Conservation (phyloP, 1,140 invertebrate genomes). For the Globodera rostochiensis region DNA sequence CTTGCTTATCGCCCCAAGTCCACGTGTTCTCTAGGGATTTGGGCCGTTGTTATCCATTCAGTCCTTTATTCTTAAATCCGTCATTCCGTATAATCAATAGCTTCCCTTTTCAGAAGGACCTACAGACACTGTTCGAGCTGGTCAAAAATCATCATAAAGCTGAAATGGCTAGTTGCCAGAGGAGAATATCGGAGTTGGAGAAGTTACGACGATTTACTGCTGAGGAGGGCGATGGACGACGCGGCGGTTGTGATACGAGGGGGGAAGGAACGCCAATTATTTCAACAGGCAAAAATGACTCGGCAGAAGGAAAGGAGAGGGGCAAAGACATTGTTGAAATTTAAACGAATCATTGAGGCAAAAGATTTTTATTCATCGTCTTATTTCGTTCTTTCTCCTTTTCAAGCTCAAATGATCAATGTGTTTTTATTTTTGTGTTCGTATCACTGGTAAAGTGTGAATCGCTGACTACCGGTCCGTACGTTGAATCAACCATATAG, state of each 20-base stretch:
- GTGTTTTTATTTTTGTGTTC: not conserved
- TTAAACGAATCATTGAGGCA: not conserved
- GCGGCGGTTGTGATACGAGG: not conserved
- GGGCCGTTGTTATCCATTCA: not conserved
- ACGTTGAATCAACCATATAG: too few relatives aligned
- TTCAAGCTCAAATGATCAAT: not conserved
- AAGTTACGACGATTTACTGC: not conserved
- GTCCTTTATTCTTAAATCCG: not conserved
- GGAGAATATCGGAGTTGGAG: slow-evolving; percentile 14
- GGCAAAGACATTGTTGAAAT: not conserved
- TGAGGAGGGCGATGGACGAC: not conserved
- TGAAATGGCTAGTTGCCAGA: not conserved
- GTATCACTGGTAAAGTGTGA: too few relatives aligned
- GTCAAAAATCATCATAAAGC: slow-evolving; percentile 14
- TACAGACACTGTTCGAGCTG: slow-evolving; percentile 7
- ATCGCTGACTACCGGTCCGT: too few relatives aligned
- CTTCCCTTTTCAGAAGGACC: slow-evolving; percentile 19
- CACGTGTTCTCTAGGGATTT: not conserved
- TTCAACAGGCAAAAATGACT: not conserved
- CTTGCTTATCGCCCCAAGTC: not conserved
- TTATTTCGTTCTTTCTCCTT: not conserved
- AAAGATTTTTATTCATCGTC: not conserved
- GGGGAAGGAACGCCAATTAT: not conserved
- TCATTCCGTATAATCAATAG: not conserved
- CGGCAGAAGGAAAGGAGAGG: not conserved